A percentile compares a stretch with the other conserved stretches of the same genome.
phyloP scores from a whole-genome alignment of 2,888 invertebrate species.

The Ryuthela nishihirai region DNA sequence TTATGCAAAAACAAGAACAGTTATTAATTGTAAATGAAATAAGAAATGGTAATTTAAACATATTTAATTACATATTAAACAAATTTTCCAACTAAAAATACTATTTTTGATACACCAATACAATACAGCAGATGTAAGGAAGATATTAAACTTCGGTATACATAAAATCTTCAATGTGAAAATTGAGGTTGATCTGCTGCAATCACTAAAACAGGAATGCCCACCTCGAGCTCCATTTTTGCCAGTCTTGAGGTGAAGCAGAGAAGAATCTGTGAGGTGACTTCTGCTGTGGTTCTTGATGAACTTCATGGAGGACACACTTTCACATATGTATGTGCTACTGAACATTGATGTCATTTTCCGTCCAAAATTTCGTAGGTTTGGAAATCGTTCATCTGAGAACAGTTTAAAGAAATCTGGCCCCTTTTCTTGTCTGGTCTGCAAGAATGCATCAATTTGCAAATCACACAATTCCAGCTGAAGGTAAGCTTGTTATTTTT shows the following conservation, averaged over 20 bases:
- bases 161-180: neutral
- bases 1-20: too few relatives aligned
- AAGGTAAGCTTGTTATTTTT: neutral
- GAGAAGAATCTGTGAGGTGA: neutral
- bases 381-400: neutral
- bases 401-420: neutral
- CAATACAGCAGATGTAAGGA: too few relatives aligned
- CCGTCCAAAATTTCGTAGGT: neutral
- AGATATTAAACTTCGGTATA: too few relatives aligned
- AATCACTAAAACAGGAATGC: neutral
- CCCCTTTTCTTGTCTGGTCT: constrained; percentile 1
- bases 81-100: too few relatives aligned
- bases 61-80: too few relatives aligned
- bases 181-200: neutral
- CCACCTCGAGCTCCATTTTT: neutral
- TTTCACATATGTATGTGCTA: too few relatives aligned
- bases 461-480: too few relatives aligned
- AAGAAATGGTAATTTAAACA: too few relatives aligned
- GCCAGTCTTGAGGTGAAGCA: constrained; percentile 2
- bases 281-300: neutral
- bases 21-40: too few relatives aligned
- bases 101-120: too few relatives aligned
- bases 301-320: too few relatives aligned
- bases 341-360: constrained; percentile 1
- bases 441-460: neutral